phyloP scores from a whole-genome alignment of 2,888 invertebrate genomes.

The Branchipolynoe longqiensis region DNA sequence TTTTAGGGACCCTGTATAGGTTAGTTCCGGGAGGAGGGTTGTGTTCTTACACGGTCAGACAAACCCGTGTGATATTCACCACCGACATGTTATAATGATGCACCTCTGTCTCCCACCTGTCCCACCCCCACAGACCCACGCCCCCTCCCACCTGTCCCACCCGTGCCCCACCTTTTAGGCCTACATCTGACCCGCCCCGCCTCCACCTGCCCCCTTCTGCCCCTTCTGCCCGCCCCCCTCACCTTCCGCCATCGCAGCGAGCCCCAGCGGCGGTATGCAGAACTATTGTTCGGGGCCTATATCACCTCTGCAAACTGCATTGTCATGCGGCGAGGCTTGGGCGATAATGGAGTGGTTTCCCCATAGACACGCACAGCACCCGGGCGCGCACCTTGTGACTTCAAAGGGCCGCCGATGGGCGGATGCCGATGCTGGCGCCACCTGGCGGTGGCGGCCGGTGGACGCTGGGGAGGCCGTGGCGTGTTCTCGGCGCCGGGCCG shows the following conservation, averaged over 20 bases:
- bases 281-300: background rate
- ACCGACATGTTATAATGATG: too few species aligned
- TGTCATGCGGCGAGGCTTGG: background rate
- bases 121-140: background rate
- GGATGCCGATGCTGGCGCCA: background rate
- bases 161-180: background rate
- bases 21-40: too few species aligned
- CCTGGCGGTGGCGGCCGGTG: too few species aligned
- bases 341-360: constrained; percentile 17
- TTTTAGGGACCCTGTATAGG: too few species aligned
- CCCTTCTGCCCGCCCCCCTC: background rate
- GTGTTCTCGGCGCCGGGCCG: background rate
- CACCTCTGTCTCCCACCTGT: background rate
- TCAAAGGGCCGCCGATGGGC: background rate
- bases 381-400: background rate
- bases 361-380: background rate
- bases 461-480: too few species aligned
- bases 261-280: background rate
- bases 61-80: too few species aligned
- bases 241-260: background rate
- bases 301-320: background rate
- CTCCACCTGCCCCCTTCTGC: background rate
- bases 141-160: background rate
- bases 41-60: too few species aligned
- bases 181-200: background rate